Conservation (phyloP, 2,888 invertebrate genomes). For the Drosophila kuntzei region DNA sequence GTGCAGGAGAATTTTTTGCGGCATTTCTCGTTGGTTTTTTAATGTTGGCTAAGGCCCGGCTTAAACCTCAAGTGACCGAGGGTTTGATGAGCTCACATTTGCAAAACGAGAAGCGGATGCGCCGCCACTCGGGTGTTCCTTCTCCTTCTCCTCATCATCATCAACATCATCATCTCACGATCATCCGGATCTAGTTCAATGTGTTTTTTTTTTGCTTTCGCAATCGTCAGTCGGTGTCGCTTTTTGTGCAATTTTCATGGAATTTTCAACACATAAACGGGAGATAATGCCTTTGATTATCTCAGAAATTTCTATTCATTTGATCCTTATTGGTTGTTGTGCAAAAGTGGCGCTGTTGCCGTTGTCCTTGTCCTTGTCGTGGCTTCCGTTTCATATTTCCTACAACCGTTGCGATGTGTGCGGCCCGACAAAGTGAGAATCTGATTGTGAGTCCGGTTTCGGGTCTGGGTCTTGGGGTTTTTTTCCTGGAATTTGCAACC, state of each 20-base stretch:
- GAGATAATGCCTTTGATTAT: conserved; percentile 75
- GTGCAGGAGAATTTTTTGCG: conserved; percentile 54
- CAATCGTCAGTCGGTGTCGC: conserved; percentile 51
- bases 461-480: conserved; percentile 40
- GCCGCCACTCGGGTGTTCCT: conserved; percentile 73
- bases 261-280: conserved; percentile 75
- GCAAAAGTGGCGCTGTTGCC: conserved; percentile 68
- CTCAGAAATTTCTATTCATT: conserved; percentile 69
- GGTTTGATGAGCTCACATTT: conserved; percentile 67
- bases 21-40: conserved; percentile 58
- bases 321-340: conserved; percentile 36
- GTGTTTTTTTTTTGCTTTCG: conserved; percentile 40
- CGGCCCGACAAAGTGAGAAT: conserved; percentile 59
- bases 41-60: conserved; percentile 69
- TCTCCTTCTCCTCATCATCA: conserved; percentile 10
- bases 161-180: conserved; percentile 69
- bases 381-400: conserved; percentile 74
- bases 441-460: conserved; percentile 42
- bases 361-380: conserved; percentile 54
- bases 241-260: conserved; percentile 72
- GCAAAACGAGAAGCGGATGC: conserved; percentile 74
- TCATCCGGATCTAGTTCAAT: conserved; percentile 80
- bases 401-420: conserved; percentile 51
- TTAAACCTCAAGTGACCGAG: conserved; percentile 80
- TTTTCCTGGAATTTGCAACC: conserved; percentile 24